Evolutionary conservation across 2,888 invertebrate genomes (phyloP).

Genomic region (Gonocerus acuteangulatus): DNA sequence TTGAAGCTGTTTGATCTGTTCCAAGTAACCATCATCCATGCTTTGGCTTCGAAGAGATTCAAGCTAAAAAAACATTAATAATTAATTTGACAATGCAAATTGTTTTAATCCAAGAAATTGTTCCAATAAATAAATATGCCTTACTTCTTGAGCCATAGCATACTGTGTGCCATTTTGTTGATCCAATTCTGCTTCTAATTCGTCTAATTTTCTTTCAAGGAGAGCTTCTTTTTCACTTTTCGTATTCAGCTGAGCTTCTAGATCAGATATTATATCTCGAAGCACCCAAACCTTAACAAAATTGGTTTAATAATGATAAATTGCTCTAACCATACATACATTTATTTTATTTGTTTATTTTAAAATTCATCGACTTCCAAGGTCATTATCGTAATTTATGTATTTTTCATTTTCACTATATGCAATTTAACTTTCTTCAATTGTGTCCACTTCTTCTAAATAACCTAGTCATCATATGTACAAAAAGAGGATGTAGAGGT

Average conservation of each 20-base stretch:
- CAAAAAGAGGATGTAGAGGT: too few species aligned
- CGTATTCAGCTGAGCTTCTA: conserved; percentile 66
- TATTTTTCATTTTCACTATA: background rate
- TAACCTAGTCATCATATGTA: too few species aligned
- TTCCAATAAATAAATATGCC: too few species aligned
- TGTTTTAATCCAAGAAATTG: too few species aligned
- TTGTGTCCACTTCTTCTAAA: too few species aligned
- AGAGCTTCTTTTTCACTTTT: conserved; percentile 57
- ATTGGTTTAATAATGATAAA: conserved; percentile 5
- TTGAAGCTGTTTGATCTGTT: conserved; percentile 35
- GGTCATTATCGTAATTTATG: background rate
- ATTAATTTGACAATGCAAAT: background rate
- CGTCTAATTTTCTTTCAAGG: conserved; percentile 53
- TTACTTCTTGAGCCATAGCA: conserved; percentile 48
- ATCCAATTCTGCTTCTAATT: conserved; percentile 54
- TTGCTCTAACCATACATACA: background rate
- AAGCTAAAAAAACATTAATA: too few species aligned
- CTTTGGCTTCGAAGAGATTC: conserved; percentile 32
- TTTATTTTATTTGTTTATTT: background rate
- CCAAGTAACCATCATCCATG: conserved; percentile 27
- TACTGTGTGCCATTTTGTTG: conserved; percentile 34
- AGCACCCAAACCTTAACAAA: conserved; percentile 57
- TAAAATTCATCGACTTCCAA: background rate
- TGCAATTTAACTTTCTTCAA: background rate
- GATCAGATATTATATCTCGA: conserved; percentile 66